Percentiles rank a stretch among this genome's conserved stretches.
Evolutionary conservation across 2,888 invertebrate genomes (phyloP).

Genomic region (Euzetes globulus): DNA sequence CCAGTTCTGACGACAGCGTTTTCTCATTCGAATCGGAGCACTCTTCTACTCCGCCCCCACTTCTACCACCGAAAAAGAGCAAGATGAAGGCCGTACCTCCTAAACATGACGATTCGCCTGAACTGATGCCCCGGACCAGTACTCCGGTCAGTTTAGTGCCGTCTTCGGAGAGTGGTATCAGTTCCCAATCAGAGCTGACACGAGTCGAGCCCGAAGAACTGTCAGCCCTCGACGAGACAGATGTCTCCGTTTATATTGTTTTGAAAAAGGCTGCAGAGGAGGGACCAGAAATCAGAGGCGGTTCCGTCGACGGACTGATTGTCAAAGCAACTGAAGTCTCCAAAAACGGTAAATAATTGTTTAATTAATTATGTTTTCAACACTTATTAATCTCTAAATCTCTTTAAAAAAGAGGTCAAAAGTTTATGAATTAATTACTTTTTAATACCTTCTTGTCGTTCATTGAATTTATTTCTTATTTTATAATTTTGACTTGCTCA

Average conservation of each 20-base stretch:
- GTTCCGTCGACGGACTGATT: slow-evolving; percentile 84
- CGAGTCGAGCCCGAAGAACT: slow-evolving; percentile 26
- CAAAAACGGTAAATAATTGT: slow-evolving; percentile 56
- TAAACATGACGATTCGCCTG: not conserved
- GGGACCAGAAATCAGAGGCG: slow-evolving; percentile 84
- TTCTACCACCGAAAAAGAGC: not conserved
- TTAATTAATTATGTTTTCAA: not conserved
- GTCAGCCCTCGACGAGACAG: slow-evolving; percentile 61
- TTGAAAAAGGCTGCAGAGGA: slow-evolving; percentile 68
- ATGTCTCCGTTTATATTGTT: slow-evolving; percentile 69
- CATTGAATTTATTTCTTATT: too few relatives aligned
- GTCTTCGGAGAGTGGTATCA: slow-evolving; percentile 27
- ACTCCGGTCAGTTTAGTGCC: slow-evolving; percentile 21
- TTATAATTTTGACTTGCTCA: too few relatives aligned
- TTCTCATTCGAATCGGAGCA: slow-evolving; percentile 4
- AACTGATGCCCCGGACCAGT: slow-evolving; percentile 21
- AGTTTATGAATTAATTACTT: slow-evolving; percentile 1
- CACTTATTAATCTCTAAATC: not conserved
- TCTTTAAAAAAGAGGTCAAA: slow-evolving; percentile 1
- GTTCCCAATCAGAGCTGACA: slow-evolving; percentile 29
- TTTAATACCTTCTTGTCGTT: too few relatives aligned
- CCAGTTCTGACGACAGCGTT: slow-evolving; percentile 30
- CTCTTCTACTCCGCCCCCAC: slow-evolving; percentile 27
- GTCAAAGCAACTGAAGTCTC: slow-evolving; percentile 92
- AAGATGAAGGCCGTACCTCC: not conserved